Percentiles rank a stretch among this genome's conserved stretches.
These are phyloP conservation scores for Aromia moschata DNA, from an alignment of 2,888 invertebrate species.

Conservation along the genomic window DNA sequence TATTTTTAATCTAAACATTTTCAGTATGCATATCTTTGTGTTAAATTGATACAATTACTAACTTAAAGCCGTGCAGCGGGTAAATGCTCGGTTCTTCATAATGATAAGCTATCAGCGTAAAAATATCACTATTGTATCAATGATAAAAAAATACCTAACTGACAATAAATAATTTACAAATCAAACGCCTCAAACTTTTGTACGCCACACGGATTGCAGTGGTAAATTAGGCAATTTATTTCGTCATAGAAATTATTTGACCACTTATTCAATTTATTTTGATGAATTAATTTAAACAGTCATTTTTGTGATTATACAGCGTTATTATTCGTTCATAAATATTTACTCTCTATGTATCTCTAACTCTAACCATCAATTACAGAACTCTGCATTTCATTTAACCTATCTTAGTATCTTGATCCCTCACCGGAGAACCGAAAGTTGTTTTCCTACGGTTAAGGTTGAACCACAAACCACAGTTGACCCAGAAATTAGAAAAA, in stretches of 20 bases:
- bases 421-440: too few relatives aligned
- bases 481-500: too few relatives aligned
- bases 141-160: slow-evolving; percentile 12
- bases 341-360: too few relatives aligned
- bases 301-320: slow-evolving; percentile 37
- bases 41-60: slow-evolving; percentile 14
- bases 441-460: too few relatives aligned
- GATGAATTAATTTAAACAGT: slow-evolving; percentile 52
- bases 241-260: slow-evolving; percentile 45
- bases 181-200: neutral
- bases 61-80: neutral
- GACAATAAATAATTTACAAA: slow-evolving; percentile 9
- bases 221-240: slow-evolving; percentile 51
- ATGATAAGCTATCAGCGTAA: slow-evolving; percentile 44
- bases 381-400: too few relatives aligned
- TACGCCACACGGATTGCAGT: slow-evolving; percentile 15
- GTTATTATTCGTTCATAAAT: too few relatives aligned
- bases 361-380: too few relatives aligned
- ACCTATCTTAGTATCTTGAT: too few relatives aligned
- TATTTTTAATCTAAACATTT: slow-evolving; percentile 42
- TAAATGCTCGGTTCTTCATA: slow-evolving; percentile 30
- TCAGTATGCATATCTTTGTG: slow-evolving; percentile 40
- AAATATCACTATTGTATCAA: slow-evolving; percentile 16
- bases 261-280: slow-evolving; percentile 59
- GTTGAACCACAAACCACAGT: too few relatives aligned